A percentile compares a stretch with the other conserved stretches of the same genome.
phyloP scores from a whole-genome alignment of 2,797 vertebrate species.

The Neopelma chrysocephalum region DNA sequence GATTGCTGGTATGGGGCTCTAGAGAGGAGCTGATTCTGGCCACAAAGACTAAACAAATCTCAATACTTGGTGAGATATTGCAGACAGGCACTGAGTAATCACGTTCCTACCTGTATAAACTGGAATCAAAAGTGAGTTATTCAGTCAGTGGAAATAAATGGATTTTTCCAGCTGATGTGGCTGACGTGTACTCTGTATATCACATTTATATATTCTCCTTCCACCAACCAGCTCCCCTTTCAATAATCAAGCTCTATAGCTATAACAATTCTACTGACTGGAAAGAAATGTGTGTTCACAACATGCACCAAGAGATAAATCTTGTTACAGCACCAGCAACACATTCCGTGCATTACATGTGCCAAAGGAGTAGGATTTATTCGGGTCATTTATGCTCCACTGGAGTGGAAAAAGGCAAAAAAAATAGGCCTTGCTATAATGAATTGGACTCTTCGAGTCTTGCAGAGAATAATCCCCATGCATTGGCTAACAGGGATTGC shows the following conservation, averaged over 20 bases:
- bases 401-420: slow-evolving; percentile 44
- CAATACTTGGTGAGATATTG: background rate
- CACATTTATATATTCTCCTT: slow-evolving; percentile 57
- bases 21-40: background rate
- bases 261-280: slow-evolving; percentile 62
- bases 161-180: slow-evolving; percentile 59
- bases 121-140: slow-evolving; percentile 55
- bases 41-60: background rate
- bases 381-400: slow-evolving; percentile 63
- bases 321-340: slow-evolving; percentile 45
- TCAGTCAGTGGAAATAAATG: slow-evolving; percentile 62
- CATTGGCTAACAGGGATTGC: background rate
- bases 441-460: slow-evolving; percentile 1
- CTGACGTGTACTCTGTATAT: slow-evolving; percentile 46
- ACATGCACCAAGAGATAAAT: slow-evolving; percentile 62
- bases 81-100: slow-evolving; percentile 32
- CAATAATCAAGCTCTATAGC: slow-evolving; percentile 62
- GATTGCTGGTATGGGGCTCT: background rate
- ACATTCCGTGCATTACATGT: slow-evolving; percentile 57
- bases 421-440: slow-evolving; percentile 34
- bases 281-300: slow-evolving; percentile 66
- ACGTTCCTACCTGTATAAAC: slow-evolving; percentile 55
- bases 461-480: slow-evolving; percentile 16
- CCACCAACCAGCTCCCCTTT: slow-evolving; percentile 26
- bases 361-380: slow-evolving; percentile 65